Evolutionary conservation across 2,888 invertebrate species (phyloP).

Genomic region (Cephus nigrinus): DNA sequence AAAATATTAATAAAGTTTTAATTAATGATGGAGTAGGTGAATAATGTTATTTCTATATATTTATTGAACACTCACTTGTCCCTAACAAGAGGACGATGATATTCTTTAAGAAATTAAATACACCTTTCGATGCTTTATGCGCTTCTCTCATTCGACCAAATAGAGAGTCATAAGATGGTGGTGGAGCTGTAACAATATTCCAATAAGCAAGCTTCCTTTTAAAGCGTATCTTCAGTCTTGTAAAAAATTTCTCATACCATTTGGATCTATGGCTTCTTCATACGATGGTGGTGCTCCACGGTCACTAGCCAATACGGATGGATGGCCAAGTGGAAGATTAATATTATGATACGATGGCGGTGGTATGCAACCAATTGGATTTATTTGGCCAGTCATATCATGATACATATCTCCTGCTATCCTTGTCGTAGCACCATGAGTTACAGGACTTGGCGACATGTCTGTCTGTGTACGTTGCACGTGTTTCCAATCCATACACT

Average conservation of each 20-base stretch:
- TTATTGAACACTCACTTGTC: constrained; percentile 69
- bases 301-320: constrained; percentile 48
- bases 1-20: constrained; percentile 39
- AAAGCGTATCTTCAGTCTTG: not conserved
- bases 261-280: constrained; percentile 73
- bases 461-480: constrained; percentile 14
- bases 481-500: constrained; percentile 29
- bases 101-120: constrained; percentile 73
- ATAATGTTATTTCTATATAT: not conserved
- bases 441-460: constrained; percentile 44
- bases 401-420: constrained; percentile 39
- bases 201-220: not conserved
- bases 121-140: constrained; percentile 71
- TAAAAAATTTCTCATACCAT: constrained; percentile 62
- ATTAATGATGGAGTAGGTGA: not conserved
- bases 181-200: constrained; percentile 68
- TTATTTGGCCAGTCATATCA: constrained; percentile 38
- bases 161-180: constrained; percentile 76
- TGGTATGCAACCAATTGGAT: constrained; percentile 47
- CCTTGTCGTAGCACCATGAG: constrained; percentile 30
- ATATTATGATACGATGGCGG: constrained; percentile 56
- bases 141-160: constrained; percentile 75
- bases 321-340: constrained; percentile 47
- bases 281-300: constrained; percentile 72
- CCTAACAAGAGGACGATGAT: constrained; percentile 72